phyloP scores from a whole-genome alignment of 2,888 invertebrate species.

The Odontothrips loti region DNA sequence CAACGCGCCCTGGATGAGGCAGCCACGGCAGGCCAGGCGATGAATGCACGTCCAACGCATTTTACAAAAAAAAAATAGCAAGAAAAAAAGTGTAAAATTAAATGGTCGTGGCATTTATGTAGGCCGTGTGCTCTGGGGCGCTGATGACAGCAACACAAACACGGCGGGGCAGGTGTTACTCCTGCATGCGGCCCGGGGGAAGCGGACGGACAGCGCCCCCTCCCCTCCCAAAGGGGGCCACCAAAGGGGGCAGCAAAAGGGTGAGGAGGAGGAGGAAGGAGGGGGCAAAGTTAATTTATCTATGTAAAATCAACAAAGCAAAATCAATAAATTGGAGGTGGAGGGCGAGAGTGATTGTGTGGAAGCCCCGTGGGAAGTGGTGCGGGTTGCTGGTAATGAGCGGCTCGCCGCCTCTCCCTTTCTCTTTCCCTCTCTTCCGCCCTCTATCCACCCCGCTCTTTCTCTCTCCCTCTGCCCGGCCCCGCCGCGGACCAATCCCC shows the following conservation, averaged over 20 bases:
- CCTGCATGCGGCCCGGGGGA: background rate
- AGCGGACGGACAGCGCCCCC: background rate
- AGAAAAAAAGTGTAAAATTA: too few species aligned
- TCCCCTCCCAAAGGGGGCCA: background rate
- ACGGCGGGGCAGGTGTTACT: background rate
- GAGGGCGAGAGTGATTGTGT: background rate
- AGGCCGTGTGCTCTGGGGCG: background rate
- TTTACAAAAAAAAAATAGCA: too few species aligned
- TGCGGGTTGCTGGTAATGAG: background rate
- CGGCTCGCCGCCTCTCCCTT: background rate
- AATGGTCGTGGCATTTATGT: background rate
- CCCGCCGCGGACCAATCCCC: background rate
- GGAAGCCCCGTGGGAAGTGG: background rate
- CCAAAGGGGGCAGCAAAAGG: background rate
- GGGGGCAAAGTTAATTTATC: conserved; percentile 12
- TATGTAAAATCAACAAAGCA: conserved; percentile 23
- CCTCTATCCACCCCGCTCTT: background rate
- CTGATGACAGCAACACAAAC: too few species aligned
- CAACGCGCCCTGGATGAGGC: too few species aligned
- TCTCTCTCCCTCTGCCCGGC: background rate
- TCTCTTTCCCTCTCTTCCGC: background rate
- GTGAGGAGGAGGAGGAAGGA: too few species aligned
- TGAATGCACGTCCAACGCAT: too few species aligned
- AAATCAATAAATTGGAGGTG: background rate
- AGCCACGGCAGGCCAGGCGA: too few species aligned